phyloP scores from a whole-genome alignment of 1,140 invertebrate species.

The Conus ventricosus region DNA sequence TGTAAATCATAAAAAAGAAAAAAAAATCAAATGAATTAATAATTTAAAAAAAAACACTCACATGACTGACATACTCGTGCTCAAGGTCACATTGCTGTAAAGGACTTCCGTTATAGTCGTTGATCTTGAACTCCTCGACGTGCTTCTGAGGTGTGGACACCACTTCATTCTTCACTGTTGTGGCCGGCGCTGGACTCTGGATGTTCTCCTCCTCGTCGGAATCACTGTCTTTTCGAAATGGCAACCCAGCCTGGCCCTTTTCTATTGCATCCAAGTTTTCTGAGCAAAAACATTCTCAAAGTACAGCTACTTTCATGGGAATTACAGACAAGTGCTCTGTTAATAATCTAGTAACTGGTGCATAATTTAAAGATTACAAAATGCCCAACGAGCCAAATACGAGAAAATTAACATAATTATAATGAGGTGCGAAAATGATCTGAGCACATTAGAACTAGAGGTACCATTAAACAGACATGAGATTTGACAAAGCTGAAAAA shows the following conservation, averaged over 20 bases:
- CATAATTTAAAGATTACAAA: not conserved
- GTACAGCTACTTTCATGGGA: too few relatives aligned
- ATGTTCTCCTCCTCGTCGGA: constrained; percentile 27
- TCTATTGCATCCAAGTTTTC: constrained; percentile 68
- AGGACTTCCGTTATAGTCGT: not conserved
- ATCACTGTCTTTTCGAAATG: constrained; percentile 43
- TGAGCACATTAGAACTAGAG: too few relatives aligned
- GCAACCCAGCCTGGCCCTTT: constrained; percentile 63
- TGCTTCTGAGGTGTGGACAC: constrained; percentile 12
- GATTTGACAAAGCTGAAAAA: too few relatives aligned
- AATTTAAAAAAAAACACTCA: not conserved
- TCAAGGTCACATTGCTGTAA: not conserved
- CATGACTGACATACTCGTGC: constrained; percentile 7
- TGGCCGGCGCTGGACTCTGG: not conserved
- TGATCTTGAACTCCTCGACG: not conserved
- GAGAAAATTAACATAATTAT: not conserved
- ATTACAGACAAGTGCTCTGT: too few relatives aligned
- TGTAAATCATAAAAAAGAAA: too few relatives aligned
- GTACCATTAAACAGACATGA: too few relatives aligned
- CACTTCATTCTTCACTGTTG: not conserved
- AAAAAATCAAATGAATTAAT: too few relatives aligned
- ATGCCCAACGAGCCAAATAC: not conserved
- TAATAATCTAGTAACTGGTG: too few relatives aligned
- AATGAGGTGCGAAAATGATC: too few relatives aligned
- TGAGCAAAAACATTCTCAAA: constrained; percentile 36